Percentiles rank a stretch among this genome's conserved stretches.
These are phyloP conservation scores for Melanostigma gelatinosum DNA, from an alignment of 2,113 vertebrate species.

Conservation along the genomic window DNA sequence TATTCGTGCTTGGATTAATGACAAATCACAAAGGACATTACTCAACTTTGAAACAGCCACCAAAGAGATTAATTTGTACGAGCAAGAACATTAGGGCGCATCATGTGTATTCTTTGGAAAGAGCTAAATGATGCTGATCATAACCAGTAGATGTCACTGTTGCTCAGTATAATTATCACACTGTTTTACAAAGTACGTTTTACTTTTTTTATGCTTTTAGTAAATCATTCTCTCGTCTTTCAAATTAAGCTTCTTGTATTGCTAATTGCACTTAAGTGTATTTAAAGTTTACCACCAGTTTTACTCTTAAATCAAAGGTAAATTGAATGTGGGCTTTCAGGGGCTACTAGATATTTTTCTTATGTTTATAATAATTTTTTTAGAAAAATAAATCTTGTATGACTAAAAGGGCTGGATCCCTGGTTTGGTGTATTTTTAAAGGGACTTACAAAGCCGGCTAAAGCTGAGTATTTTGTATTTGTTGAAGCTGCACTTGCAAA, in stretches of 20 bases:
- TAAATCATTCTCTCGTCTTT: slow-evolving; percentile 33
- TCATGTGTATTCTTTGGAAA: neutral
- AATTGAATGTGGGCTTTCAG: slow-evolving; percentile 34
- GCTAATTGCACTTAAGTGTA: slow-evolving; percentile 66
- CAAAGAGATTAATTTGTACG: slow-evolving; percentile 51
- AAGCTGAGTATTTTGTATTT: slow-evolving; percentile 8
- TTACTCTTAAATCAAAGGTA: slow-evolving; percentile 53
- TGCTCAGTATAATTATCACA: slow-evolving; percentile 15
- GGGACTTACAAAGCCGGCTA: slow-evolving; percentile 43
- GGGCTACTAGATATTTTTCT: slow-evolving; percentile 25
- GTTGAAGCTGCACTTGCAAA: slow-evolving; percentile 47
- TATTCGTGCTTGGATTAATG: neutral
- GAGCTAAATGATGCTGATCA: slow-evolving; percentile 12
- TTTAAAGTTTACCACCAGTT: slow-evolving; percentile 58
- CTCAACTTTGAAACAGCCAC: slow-evolving; percentile 9
- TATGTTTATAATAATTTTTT: slow-evolving; percentile 32
- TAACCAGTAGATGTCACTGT: slow-evolving; percentile 64
- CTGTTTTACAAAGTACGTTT: neutral
- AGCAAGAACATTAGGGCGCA: neutral
- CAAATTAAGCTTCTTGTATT: slow-evolving; percentile 35
- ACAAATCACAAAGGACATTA: slow-evolving; percentile 19
- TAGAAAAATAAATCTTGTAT: slow-evolving; percentile 5
- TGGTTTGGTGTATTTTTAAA: slow-evolving; percentile 44
- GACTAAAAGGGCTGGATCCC: slow-evolving; percentile 78
- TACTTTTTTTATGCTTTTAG: slow-evolving; percentile 28